Evolutionary conservation across 2,888 invertebrate genomes (phyloP), one percentile per base, ranked within the genome.

Genomic region (Pedicia rivosa): DNA sequence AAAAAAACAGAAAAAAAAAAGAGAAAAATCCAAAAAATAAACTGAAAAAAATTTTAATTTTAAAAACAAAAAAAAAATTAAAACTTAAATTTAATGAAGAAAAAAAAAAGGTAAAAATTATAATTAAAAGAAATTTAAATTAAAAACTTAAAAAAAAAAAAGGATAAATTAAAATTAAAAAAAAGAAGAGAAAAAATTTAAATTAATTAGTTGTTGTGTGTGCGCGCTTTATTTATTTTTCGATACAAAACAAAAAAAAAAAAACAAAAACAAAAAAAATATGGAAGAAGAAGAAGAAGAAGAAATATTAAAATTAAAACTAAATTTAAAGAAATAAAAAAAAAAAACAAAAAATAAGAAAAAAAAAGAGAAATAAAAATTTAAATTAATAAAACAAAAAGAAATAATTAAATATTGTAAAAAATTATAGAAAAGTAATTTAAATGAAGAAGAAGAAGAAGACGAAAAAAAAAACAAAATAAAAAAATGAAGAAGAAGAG

Each of bases 211-310:
- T 42, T 40, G 42, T 42, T 42, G 42, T 42, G 42, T 40, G 42
- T 42, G 42, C 42, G 42, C 42, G 30, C 30, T 30, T 30, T 30
- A 38, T 41, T 40, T 42, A 42, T 42, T 42, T 42, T 42, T 40
- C 40, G 38, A 40, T 42, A 40, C 38, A 37, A 40, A 36, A 39
- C 36, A 38, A n/a, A 22, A 30, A 33, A 40, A 29, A 30, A 38
- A 28, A 13, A 40, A 36, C 35, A 22, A 31, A 39, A 40, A 35
- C 24, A 24, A 30, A 13, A n/a, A 22, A 28, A 27, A 36, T n/a
- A n/a, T n/a, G 3, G n/a, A 30, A n/a, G 19, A 30, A 16, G 12
- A 5, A 30, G 5, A 30, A 30, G 19, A 30, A 30, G 19, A 29
- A 16, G 30, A 36, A 28, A 29, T 20, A 28, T 13, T 28, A 36